Conservation (phyloP, 2,888 invertebrate species). For the Geotrupes spiniger region DNA sequence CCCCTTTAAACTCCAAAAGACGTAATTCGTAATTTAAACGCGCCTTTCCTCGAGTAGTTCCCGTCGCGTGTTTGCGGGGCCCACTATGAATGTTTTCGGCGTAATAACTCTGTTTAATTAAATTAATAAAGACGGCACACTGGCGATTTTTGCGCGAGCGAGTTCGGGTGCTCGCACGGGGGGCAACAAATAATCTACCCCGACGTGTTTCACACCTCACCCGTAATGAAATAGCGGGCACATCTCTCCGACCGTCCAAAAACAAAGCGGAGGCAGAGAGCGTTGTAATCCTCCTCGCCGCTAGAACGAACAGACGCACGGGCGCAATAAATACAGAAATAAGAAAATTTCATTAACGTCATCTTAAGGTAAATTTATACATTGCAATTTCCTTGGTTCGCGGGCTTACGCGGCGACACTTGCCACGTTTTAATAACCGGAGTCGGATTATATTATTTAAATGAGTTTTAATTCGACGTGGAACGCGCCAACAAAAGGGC, state of each 20-base stretch:
- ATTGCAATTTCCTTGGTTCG: slow-evolving; percentile 53
- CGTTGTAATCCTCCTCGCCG: slow-evolving; percentile 39
- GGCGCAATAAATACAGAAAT: slow-evolving; percentile 51
- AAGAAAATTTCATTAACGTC: slow-evolving; percentile 59
- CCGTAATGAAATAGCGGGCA: slow-evolving; percentile 37
- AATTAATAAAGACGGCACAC: slow-evolving; percentile 31
- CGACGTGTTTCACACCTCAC: slow-evolving; percentile 41
- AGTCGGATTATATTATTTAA: slow-evolving; percentile 46
- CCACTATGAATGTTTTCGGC: slow-evolving; percentile 12
- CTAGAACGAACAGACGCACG: slow-evolving; percentile 41
- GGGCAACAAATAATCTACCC: slow-evolving; percentile 39
- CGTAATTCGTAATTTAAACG: too few species aligned
- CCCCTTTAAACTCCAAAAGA: too few species aligned
- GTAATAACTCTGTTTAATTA: slow-evolving; percentile 31
- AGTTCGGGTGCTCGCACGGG: slow-evolving; percentile 13
- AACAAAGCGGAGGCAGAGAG: slow-evolving; percentile 37
- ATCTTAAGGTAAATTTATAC: slow-evolving; percentile 58
- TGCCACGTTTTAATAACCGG: slow-evolving; percentile 47
- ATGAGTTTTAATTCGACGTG: slow-evolving; percentile 47
- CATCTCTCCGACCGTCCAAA: slow-evolving; percentile 34
- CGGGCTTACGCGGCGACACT: slow-evolving; percentile 45
- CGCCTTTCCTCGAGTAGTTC: neutral
- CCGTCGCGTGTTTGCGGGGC: neutral
- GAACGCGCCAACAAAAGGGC: slow-evolving; percentile 42
- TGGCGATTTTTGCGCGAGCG: slow-evolving; percentile 28